Conservation (phyloP, 2,888 invertebrate species). For the Lasioglossum marginatum region DNA sequence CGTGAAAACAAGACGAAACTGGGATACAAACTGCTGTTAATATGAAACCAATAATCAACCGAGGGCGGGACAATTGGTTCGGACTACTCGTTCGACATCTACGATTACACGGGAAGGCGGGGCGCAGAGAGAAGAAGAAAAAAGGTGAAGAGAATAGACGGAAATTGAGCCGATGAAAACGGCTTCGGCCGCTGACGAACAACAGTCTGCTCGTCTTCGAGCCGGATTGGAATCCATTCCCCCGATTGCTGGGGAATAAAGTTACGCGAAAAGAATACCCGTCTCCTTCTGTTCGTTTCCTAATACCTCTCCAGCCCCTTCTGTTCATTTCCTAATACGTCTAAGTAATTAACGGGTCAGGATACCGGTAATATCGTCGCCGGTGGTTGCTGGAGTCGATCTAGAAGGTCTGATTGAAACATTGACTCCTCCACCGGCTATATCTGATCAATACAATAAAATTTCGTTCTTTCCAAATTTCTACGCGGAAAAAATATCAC, state of each 20-base stretch:
- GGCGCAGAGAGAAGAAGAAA: not conserved
- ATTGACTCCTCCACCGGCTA: not conserved
- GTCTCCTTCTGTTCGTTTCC: not conserved
- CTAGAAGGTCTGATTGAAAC: not conserved
- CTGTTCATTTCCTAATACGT: conserved; percentile 8
- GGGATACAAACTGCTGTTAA: conserved; percentile 17
- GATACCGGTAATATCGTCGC: conserved; percentile 19
- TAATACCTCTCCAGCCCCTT: conserved; percentile 2
- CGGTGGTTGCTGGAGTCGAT: not conserved
- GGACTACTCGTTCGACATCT: not conserved
- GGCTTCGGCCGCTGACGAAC: conserved; percentile 19
- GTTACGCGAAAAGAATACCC: conserved; percentile 22
- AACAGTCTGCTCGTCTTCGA: conserved; percentile 22
- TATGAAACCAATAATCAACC: conserved; percentile 42
- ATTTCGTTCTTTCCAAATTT: not conserved
- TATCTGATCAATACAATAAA: not conserved
- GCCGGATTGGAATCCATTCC: conserved; percentile 36
- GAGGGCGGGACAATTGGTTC: conserved; percentile 23
- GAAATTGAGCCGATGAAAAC: conserved; percentile 13
- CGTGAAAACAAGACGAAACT: conserved; percentile 11
- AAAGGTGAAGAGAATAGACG: not conserved
- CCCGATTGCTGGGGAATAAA: conserved; percentile 27
- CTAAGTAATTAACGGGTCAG: conserved; percentile 20
- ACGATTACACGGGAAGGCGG: conserved; percentile 9
- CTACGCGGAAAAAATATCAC: not conserved